Evolutionary conservation across 1,140 invertebrate species (phyloP).

Genomic region (Heterodera schachtii): DNA sequence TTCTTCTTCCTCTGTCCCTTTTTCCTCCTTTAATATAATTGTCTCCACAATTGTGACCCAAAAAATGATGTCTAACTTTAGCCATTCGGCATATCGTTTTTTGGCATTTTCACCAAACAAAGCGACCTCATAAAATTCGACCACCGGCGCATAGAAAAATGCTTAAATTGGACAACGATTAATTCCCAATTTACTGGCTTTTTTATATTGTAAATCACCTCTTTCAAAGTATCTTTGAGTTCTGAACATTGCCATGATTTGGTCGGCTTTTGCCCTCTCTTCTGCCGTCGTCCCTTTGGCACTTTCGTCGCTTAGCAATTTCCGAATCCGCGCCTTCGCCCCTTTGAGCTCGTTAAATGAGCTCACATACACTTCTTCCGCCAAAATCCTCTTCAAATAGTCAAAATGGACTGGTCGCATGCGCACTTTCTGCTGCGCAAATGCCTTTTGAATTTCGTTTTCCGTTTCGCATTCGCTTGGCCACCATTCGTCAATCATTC

Average conservation of each 20-base stretch:
- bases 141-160: background rate
- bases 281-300: too few species aligned
- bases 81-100: too few species aligned
- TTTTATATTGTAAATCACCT: background rate
- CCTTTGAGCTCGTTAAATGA: background rate
- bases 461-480: background rate
- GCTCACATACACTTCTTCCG: background rate
- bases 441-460: background rate
- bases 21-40: too few species aligned
- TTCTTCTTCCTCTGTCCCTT: too few species aligned
- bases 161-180: too few species aligned
- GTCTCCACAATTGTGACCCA: too few species aligned
- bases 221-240: background rate
- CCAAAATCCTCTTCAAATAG: background rate
- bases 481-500: background rate
- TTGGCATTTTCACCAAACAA: background rate
- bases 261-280: background rate
- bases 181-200: too few species aligned
- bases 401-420: background rate
- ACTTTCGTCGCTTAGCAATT: background rate
- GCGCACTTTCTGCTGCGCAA: background rate
- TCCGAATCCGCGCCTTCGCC: background rate
- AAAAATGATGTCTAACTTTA: background rate
- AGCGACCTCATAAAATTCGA: background rate
- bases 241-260: background rate